Conservation (phyloP, 2,888 invertebrate genomes). For the Heliconius ismenius region DNA sequence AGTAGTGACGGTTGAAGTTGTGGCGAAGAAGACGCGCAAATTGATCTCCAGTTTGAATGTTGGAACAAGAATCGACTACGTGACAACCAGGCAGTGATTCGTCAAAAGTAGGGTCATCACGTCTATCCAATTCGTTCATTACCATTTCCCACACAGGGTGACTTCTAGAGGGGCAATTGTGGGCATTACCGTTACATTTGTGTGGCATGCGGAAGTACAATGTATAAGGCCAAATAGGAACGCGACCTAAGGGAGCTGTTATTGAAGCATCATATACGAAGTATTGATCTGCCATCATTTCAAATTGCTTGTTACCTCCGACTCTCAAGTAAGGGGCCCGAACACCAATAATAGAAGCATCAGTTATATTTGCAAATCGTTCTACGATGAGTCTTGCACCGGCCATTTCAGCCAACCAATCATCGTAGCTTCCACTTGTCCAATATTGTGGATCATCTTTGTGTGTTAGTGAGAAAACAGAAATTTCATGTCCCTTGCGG, state of each 20-base stretch:
- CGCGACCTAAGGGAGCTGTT: constrained; percentile 92
- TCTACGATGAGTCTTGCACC: constrained; percentile 93
- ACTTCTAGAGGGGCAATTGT: constrained; percentile 94
- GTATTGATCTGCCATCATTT: constrained; percentile 98
- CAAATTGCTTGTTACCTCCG: constrained; percentile 96
- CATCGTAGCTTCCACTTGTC: constrained; percentile 92
- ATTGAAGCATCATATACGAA: constrained; percentile 97
- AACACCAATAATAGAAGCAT: constrained; percentile 93
- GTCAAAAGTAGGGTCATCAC: constrained; percentile 96
- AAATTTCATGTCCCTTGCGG: constrained; percentile 94
- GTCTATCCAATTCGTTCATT: constrained; percentile 95
- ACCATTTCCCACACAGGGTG: constrained; percentile 98
- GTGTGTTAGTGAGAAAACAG: constrained; percentile 95
- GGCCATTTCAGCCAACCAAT: constrained; percentile 97
- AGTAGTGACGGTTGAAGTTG: constrained; percentile 97
- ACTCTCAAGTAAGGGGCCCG: constrained; percentile 94
- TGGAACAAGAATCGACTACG: constrained; percentile 96
- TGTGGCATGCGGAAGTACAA: constrained; percentile 98
- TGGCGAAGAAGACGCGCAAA: constrained; percentile 94
- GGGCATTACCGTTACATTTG: constrained; percentile 96
- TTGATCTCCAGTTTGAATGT: constrained; percentile 94
- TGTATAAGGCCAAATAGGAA: constrained; percentile 98
- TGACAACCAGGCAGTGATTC: constrained; percentile 96
- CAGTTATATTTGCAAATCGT: constrained; percentile 94
- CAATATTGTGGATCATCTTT: constrained; percentile 96